Percentiles rank a stretch among this genome's conserved stretches.
phyloP scores from a whole-genome alignment of 2,113 vertebrate genomes.

The Galeopterus variegatus region DNA sequence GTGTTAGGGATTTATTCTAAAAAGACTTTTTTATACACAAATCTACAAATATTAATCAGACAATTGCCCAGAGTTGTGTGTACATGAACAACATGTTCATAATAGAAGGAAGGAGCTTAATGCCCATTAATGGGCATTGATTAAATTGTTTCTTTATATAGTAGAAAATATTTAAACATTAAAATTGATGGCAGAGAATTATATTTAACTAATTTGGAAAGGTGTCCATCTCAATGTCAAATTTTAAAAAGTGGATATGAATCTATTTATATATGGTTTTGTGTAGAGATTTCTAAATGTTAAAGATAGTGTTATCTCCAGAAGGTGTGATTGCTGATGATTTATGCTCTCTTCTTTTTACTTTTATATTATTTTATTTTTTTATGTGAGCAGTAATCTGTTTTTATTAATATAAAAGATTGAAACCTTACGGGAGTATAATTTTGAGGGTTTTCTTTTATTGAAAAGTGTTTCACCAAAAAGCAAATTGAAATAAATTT shows the following conservation, averaged over 20 bases:
- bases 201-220: conserved; percentile 1
- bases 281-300: conserved; percentile 5
- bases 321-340: not conserved
- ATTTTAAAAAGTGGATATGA: not conserved
- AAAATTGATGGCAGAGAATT: not conserved
- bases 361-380: conserved; percentile 11
- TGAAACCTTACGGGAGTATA: not conserved
- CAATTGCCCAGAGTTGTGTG: not conserved
- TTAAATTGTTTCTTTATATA: not conserved
- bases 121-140: not conserved
- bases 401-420: conserved; percentile 45
- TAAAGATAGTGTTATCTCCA: not conserved
- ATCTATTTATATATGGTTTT: not conserved
- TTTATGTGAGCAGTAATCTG: not conserved
- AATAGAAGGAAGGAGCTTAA: not conserved
- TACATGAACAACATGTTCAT: not conserved
- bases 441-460: conserved; percentile 45
- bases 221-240: not conserved
- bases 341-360: conserved; percentile 10
- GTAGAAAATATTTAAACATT: not conserved
- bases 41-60: not conserved
- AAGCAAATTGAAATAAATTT: conserved; percentile 31
- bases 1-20: conserved; percentile 17
- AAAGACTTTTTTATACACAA: not conserved
- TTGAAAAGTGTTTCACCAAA: conserved; percentile 7